Percentiles rank a stretch among this genome's conserved stretches.
phyloP scores from a whole-genome alignment of 2,797 vertebrate genomes.

The Rhynchonycteris naso region DNA sequence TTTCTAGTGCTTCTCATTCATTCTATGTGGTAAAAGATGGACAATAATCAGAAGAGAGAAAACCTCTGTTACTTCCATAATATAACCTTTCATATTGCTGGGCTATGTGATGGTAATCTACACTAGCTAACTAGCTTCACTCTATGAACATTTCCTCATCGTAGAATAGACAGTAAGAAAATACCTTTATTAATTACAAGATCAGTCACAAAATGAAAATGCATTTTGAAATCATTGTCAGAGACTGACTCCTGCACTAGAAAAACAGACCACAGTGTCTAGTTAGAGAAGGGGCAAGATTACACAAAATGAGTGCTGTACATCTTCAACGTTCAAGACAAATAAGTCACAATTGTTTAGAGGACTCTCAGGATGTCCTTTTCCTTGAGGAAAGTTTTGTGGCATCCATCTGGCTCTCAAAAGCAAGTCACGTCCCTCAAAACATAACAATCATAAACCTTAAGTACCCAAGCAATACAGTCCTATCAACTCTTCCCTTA shows the following conservation, averaged over 20 bases:
- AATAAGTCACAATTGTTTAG: not conserved
- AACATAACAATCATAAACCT: not conserved
- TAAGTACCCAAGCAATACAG: not conserved
- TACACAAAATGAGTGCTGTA: not conserved
- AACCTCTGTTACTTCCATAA: not conserved
- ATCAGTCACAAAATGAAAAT: not conserved
- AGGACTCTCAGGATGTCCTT: not conserved
- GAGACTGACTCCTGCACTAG: not conserved
- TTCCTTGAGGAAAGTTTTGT: not conserved
- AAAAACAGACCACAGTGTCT: not conserved
- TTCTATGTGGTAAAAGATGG: not conserved
- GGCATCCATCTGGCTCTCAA: not conserved
- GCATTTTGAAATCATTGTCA: not conserved
- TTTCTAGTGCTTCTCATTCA: not conserved
- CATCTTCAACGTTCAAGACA: not conserved
- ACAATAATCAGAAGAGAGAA: not conserved
- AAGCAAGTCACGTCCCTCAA: not conserved
- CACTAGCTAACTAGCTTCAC: not conserved
- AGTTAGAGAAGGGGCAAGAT: not conserved
- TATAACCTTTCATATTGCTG: not conserved
- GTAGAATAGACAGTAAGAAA: constrained; percentile 19
- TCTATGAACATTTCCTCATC: not conserved
- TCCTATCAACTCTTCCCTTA: not conserved
- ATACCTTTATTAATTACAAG: not conserved
- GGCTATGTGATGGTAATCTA: not conserved